Evolutionary conservation across 2,797 vertebrate species (phyloP), one percentile per base, ranked within the genome.

Genomic region (Aplochiton taeniatus): DNA sequence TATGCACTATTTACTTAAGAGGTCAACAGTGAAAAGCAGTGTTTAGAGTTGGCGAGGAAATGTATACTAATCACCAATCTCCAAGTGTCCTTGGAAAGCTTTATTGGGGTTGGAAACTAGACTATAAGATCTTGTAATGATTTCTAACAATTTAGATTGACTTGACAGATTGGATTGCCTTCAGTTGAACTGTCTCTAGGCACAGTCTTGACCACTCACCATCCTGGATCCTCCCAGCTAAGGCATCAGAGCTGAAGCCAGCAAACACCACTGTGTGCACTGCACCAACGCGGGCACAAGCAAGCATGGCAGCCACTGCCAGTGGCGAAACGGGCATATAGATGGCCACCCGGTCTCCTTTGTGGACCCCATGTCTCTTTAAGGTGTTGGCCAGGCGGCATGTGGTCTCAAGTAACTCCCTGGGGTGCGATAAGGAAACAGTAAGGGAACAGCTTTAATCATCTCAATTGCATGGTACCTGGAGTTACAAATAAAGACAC

Each of bases 261-360:
- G 95, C 96, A 9, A 98, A 98, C 78, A 98, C 80, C 42, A 98
- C 94, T 0, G 89, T 95, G 84, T 98, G 96, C 43, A 95, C 69
- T 0, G 95, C 96, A 11, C 96, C 96, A 0, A 98, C 95, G 59
- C 95, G 92, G 43, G 95, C 90, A 2, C 96, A 98, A 4, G 95
- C 95, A 86, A 98, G 83, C 95, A 98, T 97, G 70, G 95, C 88
- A 0, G 95, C 92, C 81, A 97, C 95, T 0, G 93, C 93, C 63
- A 94, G 1, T 0, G 95, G 95, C 0, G 93, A 95, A 54, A 93
- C 91, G 0, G 96, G 89, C 94, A 97, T 94, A 68, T 98, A 98
- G 70, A 98, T 91, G 71, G 95, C 95, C 81, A 98, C 94, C 7
- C 89, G 86, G 85, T 98, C 96, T 12, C 94, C 95, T 48, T 88